Conservation (phyloP, 2,888 invertebrate species). For the Mayetiola destructor region DNA sequence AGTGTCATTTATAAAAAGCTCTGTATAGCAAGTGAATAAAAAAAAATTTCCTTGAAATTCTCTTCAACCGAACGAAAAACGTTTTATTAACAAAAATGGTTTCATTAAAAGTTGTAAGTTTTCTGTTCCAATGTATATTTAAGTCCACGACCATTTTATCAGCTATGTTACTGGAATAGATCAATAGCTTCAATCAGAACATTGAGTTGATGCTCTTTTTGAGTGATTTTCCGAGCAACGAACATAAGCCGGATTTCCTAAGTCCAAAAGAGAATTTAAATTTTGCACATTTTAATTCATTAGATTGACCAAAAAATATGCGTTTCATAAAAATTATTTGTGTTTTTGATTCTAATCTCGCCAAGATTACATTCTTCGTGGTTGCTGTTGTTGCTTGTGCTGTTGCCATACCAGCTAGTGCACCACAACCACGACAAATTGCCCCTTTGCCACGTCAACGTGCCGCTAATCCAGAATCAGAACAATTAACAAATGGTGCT, state of each 20-base stretch:
- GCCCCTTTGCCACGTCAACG: conserved; percentile 3
- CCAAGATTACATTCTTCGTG: background rate
- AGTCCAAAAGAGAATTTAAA: conserved; percentile 1
- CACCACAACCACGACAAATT: conserved; percentile 3
- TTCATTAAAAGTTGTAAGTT: conserved; percentile 11
- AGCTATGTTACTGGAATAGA: too few relatives aligned
- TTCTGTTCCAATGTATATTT: too few relatives aligned
- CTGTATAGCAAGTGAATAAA: background rate
- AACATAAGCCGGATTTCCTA: background rate
- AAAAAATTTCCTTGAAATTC: too few relatives aligned
- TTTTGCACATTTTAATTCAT: background rate
- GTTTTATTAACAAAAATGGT: background rate
- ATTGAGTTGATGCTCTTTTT: background rate
- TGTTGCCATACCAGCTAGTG: conserved; percentile 10
- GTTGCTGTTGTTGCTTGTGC: background rate
- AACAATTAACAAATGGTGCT: background rate
- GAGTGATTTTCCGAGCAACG: background rate
- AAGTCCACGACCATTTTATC: too few relatives aligned
- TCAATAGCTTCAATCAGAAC: too few relatives aligned
- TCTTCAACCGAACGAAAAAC: too few relatives aligned
- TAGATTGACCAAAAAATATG: background rate
- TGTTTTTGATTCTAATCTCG: background rate
- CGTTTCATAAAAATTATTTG: background rate
- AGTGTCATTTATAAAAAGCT: background rate
- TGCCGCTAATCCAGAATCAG: background rate